Percentiles rank a stretch among this genome's conserved stretches.
Evolutionary conservation across 53 echinoderm and acorn worm genomes (phyloP).

Genomic region (Luidia sarsii): DNA sequence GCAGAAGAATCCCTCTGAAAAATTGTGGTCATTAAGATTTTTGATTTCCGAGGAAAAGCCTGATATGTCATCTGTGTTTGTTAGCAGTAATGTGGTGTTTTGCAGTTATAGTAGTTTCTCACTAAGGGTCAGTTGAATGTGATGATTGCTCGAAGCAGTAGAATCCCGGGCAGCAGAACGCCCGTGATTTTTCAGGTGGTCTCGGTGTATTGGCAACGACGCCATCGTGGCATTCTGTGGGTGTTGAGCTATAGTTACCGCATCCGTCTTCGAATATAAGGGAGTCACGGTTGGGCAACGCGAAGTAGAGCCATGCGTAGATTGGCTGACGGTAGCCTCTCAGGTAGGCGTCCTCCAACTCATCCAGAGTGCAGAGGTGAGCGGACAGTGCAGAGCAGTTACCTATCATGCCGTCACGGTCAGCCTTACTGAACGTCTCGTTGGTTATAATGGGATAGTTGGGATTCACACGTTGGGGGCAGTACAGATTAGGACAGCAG

Average conservation of each 20-base stretch:
- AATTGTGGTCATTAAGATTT: no score
- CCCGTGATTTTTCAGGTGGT: background rate
- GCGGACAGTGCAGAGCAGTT: slow-evolving; percentile 9
- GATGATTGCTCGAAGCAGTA: no score
- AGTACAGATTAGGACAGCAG: slow-evolving; percentile 20
- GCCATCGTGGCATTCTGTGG: slow-evolving; percentile 24
- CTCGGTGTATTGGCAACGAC: slow-evolving; percentile 7
- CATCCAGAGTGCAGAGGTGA: slow-evolving; percentile 28
- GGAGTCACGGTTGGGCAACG: background rate
- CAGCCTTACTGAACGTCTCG: background rate
- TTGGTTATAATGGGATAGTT: slow-evolving; percentile 1
- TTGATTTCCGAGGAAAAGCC: no score
- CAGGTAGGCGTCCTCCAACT: slow-evolving; percentile 34
- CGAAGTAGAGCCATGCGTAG: background rate
- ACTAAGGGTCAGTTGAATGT: no score
- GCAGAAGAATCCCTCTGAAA: no score
- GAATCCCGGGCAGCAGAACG: slow-evolving; percentile 30
- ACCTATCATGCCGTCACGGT: background rate
- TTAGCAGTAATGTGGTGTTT: no score
- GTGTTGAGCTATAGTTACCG: background rate
- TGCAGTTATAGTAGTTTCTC: no score
- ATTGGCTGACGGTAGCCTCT: slow-evolving; percentile 12
- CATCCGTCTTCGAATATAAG: background rate
- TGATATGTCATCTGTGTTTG: no score
- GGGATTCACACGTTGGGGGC: no score